phyloP scores from a whole-genome alignment of 1,140 invertebrate genomes.

The Zaprionus gabonicus region DNA sequence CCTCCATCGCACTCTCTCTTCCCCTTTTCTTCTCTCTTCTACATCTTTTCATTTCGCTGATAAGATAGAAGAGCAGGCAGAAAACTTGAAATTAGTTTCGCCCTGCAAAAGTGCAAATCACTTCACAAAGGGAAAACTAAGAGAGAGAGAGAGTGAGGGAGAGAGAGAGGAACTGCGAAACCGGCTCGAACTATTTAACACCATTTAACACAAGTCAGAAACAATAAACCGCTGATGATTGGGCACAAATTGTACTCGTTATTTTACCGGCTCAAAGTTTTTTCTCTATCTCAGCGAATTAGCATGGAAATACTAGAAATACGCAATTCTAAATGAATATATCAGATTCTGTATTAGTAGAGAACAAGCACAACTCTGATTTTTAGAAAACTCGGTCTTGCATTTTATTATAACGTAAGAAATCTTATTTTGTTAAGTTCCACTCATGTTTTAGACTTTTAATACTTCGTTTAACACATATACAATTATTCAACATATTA shows the following conservation, averaged over 20 bases:
- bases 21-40: neutral
- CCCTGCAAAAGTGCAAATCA: slow-evolving; percentile 32
- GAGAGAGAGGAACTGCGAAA: slow-evolving; percentile 21
- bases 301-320: neutral
- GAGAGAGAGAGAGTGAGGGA: neutral
- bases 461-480: neutral
- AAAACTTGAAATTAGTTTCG: slow-evolving; percentile 32
- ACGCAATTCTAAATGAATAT: neutral
- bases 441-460: neutral
- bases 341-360: neutral
- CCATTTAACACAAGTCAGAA: slow-evolving; percentile 61
- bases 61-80: slow-evolving; percentile 37
- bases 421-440: neutral
- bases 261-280: neutral
- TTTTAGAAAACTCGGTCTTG: neutral
- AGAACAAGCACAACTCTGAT: neutral
- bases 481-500: neutral
- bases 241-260: slow-evolving; percentile 7
- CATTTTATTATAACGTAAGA: no score
- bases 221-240: slow-evolving; percentile 24
- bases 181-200: slow-evolving; percentile 64
- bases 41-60: slow-evolving; percentile 7
- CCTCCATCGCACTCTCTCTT: neutral
- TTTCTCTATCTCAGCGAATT: neutral
- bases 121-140: neutral